These are phyloP conservation scores for Stomatorhinus walkeri DNA, from an alignment of 2,797 vertebrate genomes.

Conservation along the genomic window DNA sequence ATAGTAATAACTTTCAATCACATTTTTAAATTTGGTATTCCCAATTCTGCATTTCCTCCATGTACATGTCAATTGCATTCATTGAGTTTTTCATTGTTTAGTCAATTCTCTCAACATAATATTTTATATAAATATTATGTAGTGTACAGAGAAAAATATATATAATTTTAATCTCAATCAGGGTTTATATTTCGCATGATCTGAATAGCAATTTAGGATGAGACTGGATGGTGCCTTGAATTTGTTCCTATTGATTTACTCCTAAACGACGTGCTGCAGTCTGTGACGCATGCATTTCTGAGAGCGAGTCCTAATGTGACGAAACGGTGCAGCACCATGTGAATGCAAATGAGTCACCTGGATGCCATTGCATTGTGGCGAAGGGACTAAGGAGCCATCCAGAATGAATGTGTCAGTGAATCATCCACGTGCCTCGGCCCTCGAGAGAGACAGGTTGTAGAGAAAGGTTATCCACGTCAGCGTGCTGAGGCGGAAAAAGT, in stretches of 20 bases:
- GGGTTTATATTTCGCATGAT: not conserved
- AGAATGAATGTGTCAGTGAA: not conserved
- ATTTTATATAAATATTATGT: not conserved
- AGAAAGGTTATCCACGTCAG: not conserved
- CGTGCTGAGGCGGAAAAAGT: not conserved
- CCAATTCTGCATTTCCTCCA: not conserved
- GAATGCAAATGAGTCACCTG: slow-evolving; percentile 1
- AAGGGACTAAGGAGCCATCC: not conserved
- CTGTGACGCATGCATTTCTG: not conserved
- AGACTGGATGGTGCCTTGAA: not conserved
- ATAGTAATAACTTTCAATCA: not conserved
- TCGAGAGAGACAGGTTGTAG: not conserved
- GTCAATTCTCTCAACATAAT: not conserved
- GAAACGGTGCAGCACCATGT: not conserved
- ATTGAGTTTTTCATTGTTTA: not conserved
- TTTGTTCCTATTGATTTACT: slow-evolving; percentile 8
- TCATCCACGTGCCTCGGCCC: not conserved
- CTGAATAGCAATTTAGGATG: not conserved
- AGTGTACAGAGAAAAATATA: not conserved
- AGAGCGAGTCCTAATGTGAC: not conserved
- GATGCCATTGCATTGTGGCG: not conserved
- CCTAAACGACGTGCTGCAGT: not conserved
- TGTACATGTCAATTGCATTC: not conserved
- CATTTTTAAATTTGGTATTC: not conserved
- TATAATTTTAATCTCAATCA: not conserved